Base-by-base conservation (phyloP, 1,140 invertebrate species). In the Diachasmimorpha longicaudata region DNA sequence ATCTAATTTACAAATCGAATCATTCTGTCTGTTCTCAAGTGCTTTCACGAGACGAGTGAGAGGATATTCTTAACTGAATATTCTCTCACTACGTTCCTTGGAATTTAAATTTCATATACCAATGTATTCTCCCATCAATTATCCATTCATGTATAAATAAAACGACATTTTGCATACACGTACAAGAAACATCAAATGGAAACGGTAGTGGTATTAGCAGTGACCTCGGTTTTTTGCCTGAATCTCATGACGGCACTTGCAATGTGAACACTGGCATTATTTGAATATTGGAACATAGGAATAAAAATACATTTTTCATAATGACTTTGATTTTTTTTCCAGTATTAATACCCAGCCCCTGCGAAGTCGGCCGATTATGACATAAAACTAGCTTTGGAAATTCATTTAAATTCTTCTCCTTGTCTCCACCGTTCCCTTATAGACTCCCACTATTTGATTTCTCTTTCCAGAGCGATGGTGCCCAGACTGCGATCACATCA, bases 261-360 rank as follows among this genome's bases (percentile, higher is more conserved):
- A n/a, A 83, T 84, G 76, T 81, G 81, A 85, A 85, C 80, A 82
- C 76, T 76, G 68, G 74, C 74, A 82, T 85, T 82, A 85, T 85
- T 82, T 71, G 58, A 77, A 25, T 72, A 73, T 81, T 85, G 81
- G 81, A 82, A 81, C 82, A 80, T 82, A 70, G 25, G 52, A 46
- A 39, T 21, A 70, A 75, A 44, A 71, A 6, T 31, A 31, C 2
- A 3, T 6, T 77, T 70, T 78, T 79, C 80, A 78, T 80, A 78
- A 79, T 74, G 77, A 79, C 82, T 77, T 80, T 84, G 83, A 83
- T 86, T 85, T 85, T 85, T n/a, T 84, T 81, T 79, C 80, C 76
- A 75, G 81, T 83, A 86, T 85, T 86, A 84, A 84, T 85, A 83
- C 83, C 80, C 74, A 82, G 79, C 76, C 78, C 77, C 78, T n/a